phyloP scores from a whole-genome alignment of 2,888 invertebrate species.

The Patella depressa region DNA sequence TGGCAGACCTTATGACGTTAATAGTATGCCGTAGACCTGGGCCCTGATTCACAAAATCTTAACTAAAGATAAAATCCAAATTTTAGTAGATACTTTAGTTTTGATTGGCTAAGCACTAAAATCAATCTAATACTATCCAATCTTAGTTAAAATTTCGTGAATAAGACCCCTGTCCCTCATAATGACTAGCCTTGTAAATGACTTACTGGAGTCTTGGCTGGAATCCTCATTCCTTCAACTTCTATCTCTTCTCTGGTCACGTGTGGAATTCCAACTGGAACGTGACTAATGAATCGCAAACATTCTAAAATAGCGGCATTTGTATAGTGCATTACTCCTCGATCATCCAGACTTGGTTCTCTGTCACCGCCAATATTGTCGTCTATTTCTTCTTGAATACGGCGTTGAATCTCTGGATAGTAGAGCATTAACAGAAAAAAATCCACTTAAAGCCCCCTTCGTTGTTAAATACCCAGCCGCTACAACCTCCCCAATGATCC shows the following conservation, averaged over 20 bases:
- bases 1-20: no score
- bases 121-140: no score
- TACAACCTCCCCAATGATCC: not conserved
- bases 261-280: not conserved
- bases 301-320: not conserved
- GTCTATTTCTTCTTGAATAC: not conserved
- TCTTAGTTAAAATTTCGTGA: no score
- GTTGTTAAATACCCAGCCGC: not conserved
- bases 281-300: not conserved
- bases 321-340: not conserved
- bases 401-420: not conserved
- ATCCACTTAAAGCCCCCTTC: not conserved
- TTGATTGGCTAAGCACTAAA: no score
- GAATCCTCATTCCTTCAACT: not conserved
- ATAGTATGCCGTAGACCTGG: no score
- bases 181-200: no score
- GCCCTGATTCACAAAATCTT: no score
- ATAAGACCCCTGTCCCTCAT: no score
- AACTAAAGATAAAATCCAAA: no score
- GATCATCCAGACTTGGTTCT: not conserved
- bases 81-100: no score
- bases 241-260: not conserved
- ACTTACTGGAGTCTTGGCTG: not conserved
- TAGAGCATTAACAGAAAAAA: not conserved
- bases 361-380: constrained; percentile 5